Percentiles rank a stretch among this genome's conserved stretches.
Evolutionary conservation across 2,113 vertebrate species (phyloP).

Genomic region (Melanocharis versteri): DNA sequence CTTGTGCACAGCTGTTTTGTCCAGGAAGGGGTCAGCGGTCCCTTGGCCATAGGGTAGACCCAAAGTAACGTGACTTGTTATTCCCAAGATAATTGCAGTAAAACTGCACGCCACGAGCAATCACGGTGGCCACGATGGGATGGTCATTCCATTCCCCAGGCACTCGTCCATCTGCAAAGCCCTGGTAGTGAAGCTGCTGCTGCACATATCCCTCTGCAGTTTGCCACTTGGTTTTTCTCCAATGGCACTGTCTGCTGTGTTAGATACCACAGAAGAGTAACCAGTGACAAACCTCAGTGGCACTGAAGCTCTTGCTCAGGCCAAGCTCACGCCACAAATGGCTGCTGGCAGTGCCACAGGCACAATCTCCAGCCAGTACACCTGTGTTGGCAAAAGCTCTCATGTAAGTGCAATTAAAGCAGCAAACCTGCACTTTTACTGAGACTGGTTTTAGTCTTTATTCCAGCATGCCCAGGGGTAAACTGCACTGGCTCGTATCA

Average conservation of each 20-base stretch:
- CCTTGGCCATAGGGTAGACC: background rate
- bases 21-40: background rate
- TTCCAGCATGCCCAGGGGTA: background rate
- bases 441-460: background rate
- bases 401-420: background rate
- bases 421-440: background rate
- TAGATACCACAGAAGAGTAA: background rate
- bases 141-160: background rate
- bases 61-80: background rate
- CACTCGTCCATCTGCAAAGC: background rate
- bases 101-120: background rate
- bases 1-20: background rate
- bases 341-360: background rate
- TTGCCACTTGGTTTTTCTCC: background rate
- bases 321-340: background rate
- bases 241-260: background rate
- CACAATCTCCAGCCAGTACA: background rate
- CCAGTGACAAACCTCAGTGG: background rate
- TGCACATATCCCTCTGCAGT: background rate
- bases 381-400: background rate
- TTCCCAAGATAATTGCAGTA: background rate
- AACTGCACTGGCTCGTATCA: background rate
- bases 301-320: background rate
- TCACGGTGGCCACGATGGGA: fast-evolving
- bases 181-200: background rate